These are phyloP conservation scores for Stictocephala bisonia DNA, from an alignment of 2,888 invertebrate genomes.

Conservation along the genomic window DNA sequence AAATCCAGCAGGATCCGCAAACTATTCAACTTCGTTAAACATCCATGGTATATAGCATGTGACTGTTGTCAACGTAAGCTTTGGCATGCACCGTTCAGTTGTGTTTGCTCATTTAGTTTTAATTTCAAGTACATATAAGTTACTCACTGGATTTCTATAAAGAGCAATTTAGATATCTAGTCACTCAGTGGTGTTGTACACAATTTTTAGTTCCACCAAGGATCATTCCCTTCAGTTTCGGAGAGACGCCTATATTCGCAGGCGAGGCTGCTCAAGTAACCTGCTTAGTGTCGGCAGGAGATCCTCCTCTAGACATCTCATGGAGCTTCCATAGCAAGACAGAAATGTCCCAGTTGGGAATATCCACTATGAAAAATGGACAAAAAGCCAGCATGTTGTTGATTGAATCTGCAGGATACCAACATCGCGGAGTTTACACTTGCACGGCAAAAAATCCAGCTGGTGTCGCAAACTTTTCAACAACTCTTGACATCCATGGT, in stretches of 20 bases:
- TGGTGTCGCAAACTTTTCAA: constrained; percentile 60
- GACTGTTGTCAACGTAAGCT: constrained; percentile 24
- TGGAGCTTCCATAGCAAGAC: constrained; percentile 65
- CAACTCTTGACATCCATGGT: constrained; percentile 45
- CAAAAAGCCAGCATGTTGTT: constrained; percentile 62
- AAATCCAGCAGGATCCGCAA: constrained; percentile 69
- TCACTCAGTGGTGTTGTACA: not conserved
- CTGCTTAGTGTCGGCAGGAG: constrained; percentile 63
- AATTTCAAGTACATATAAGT: not conserved
- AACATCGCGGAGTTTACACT: constrained; percentile 64
- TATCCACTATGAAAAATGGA: constrained; percentile 59
- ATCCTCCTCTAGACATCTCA: constrained; percentile 65
- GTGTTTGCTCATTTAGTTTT: constrained; percentile 25
- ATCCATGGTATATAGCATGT: constrained; percentile 68
- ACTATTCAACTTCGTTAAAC: constrained; percentile 67
- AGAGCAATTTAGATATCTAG: constrained; percentile 1
- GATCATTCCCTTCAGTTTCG: constrained; percentile 76
- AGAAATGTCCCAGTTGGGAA: constrained; percentile 62
- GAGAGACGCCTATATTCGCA: constrained; percentile 64
- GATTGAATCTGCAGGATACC: constrained; percentile 62
- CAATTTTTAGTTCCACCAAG: constrained; percentile 74
- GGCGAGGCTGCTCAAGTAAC: constrained; percentile 61
- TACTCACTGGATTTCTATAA: no score
- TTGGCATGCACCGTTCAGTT: constrained; percentile 17
- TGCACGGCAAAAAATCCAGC: constrained; percentile 64